Conservation (phyloP, 2,797 vertebrate species). For the Balearica regulorum region DNA sequence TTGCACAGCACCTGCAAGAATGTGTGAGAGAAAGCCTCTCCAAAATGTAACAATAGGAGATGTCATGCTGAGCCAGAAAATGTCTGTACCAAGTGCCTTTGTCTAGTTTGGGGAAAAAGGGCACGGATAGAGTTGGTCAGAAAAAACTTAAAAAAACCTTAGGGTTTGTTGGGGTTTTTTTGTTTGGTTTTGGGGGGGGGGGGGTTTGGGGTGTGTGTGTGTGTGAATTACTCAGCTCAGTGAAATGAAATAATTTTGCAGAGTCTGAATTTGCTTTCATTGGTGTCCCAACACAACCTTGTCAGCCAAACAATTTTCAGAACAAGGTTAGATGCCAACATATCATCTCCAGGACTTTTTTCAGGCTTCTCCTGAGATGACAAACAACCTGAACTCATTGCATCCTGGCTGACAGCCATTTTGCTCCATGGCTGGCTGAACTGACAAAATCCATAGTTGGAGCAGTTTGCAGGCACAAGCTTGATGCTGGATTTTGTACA, state of each 20-base stretch:
- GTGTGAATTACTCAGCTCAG: neutral
- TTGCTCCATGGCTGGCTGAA: neutral
- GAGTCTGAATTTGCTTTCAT: neutral
- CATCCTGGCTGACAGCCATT: neutral
- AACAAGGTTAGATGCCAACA: neutral
- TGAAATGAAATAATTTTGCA: conserved; percentile 1
- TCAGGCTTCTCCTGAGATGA: neutral
- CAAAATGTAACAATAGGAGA: neutral
- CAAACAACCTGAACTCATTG: neutral
- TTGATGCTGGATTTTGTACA: neutral
- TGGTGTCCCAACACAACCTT: neutral
- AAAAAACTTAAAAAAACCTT: neutral
- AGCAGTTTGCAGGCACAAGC: neutral
- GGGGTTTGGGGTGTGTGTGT: no score
- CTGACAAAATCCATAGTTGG: neutral
- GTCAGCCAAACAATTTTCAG: neutral
- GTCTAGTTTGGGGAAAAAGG: neutral
- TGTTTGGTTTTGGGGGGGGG: neutral
- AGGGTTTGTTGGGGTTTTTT: neutral
- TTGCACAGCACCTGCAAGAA: neutral
- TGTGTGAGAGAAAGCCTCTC: neutral
- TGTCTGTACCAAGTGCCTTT: conserved; percentile 1
- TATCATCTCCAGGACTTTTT: neutral
- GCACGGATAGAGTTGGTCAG: neutral
- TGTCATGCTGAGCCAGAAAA: neutral